Evolutionary conservation across 2,888 invertebrate species (phyloP), one percentile per base, ranked within the genome.

Genomic region (Hanleya hanleyi): DNA sequence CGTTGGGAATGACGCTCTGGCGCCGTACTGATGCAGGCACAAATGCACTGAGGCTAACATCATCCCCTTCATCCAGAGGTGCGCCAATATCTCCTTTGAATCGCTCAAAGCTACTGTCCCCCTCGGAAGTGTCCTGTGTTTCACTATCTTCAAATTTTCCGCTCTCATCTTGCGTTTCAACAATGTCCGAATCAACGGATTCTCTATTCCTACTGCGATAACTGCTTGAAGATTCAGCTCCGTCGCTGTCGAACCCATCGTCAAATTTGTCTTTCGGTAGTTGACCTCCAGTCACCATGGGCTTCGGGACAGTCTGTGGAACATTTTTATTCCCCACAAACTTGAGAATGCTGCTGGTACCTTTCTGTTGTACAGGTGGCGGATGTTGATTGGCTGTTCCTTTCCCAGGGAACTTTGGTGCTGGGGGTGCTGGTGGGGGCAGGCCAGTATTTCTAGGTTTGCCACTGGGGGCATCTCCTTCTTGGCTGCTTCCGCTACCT

Each of bases 1-100:
- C 81, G 7, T 80, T 81, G 33, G 85, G 83, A 32, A 85, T 66
- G 3, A 86, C 73, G 51, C 86, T 86, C 75, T 86, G 82, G 33
- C 84, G 71, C 0, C 87, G 78, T 0, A 86, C 85, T 35, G 85
- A 84, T 6, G 77, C 84, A 0, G 87, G 85, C 5, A 87, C 87
- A 78, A 87, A 87, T 6, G 85, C 86, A 75, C 85, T 85, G 69
- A 87, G 74, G 67, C 86, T 87, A 57, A 85, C 80, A 71, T 87
- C 87, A 76, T 86, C 86, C 69, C 82, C 80, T 22, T 84, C 81
- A 3, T 74, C 75, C 15, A 74, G 35, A 22, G 36, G 36, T 9
- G 18, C 57, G 4, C 37, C 57, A 61, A 38, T 57, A 6, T 69
- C 57, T 35, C 38, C 38, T 18, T 32, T 36, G 32, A 69, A n/a